Percentiles rank a stretch among this genome's conserved stretches.
Evolutionary conservation across 2,888 invertebrate genomes (phyloP).

Genomic region (Arctia plantaginis): DNA sequence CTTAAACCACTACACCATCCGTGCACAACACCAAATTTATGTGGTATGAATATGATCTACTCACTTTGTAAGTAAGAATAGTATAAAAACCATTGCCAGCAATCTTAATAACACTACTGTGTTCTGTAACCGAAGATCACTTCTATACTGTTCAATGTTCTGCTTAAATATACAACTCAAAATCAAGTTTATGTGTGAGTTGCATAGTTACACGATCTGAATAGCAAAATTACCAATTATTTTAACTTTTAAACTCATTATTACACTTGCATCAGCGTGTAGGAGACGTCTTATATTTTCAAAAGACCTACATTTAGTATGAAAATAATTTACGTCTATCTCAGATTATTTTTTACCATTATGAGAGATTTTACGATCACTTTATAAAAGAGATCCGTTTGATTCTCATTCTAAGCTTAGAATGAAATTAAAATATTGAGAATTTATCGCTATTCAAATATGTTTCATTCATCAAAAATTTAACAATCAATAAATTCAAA

Average conservation of each 20-base stretch:
- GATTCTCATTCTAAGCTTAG: conserved; percentile 15
- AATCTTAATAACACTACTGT: no score
- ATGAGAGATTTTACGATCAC: conserved; percentile 14
- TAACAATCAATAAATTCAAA: conserved; percentile 33
- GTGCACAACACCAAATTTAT: no score
- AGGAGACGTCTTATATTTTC: background rate
- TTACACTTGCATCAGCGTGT: background rate
- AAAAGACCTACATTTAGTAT: background rate
- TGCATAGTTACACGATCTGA: no score
- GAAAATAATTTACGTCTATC: background rate
- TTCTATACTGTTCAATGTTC: no score
- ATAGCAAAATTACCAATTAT: background rate
- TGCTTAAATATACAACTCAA: no score
- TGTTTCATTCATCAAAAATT: conserved; percentile 44
- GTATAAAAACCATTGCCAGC: no score
- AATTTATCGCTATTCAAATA: conserved; percentile 23
- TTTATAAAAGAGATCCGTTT: conserved; percentile 9
- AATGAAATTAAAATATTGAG: conserved; percentile 21
- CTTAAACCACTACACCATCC: no score
- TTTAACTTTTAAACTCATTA: background rate
- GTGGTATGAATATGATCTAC: no score
- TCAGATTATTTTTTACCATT: conserved; percentile 12
- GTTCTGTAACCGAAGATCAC: no score
- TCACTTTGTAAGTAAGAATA: no score
- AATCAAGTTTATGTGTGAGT: no score